Conservation (phyloP, 2,888 invertebrate genomes). For the Adelphocoris suturalis region DNA sequence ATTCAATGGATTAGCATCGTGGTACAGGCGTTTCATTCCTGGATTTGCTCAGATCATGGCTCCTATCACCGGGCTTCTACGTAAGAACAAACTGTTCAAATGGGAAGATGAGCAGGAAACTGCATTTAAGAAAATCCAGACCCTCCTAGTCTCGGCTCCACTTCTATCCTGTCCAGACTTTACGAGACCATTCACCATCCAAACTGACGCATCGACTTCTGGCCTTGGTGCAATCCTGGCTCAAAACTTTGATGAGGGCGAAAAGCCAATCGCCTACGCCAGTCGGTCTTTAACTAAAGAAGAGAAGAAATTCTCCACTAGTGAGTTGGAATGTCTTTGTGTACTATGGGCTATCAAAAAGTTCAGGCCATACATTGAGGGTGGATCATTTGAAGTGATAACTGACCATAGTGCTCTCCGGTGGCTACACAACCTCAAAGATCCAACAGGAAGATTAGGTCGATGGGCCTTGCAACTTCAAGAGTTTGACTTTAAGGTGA, state of each 20-base stretch:
- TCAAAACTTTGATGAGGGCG: constrained; percentile 74
- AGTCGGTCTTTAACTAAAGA: constrained; percentile 73
- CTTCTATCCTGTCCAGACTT: constrained; percentile 74
- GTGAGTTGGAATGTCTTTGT: constrained; percentile 76
- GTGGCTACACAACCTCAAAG: constrained; percentile 76
- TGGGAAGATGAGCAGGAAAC: constrained; percentile 66
- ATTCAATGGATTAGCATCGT: too few relatives aligned
- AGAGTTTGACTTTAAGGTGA: background rate
- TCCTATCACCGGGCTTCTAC: background rate
- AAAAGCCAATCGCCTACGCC: constrained; percentile 75
- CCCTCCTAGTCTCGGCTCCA: constrained; percentile 67
- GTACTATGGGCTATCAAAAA: constrained; percentile 75
- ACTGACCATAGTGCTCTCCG: constrained; percentile 75
- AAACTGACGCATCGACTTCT: constrained; percentile 73
- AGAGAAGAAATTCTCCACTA: constrained; percentile 75
- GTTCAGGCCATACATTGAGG: constrained; percentile 72
- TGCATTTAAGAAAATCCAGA: constrained; percentile 65
- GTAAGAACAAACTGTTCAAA: constrained; percentile 33
- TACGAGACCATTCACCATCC: constrained; percentile 64
- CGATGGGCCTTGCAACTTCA: constrained; percentile 74
- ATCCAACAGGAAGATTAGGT: constrained; percentile 75
- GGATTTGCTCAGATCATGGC: background rate
- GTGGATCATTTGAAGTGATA: constrained; percentile 70
- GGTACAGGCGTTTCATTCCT: background rate
- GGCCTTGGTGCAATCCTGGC: constrained; percentile 74